Base-by-base conservation (phyloP, 2,113 vertebrate genomes). In the Mesocricetus auratus region DNA sequence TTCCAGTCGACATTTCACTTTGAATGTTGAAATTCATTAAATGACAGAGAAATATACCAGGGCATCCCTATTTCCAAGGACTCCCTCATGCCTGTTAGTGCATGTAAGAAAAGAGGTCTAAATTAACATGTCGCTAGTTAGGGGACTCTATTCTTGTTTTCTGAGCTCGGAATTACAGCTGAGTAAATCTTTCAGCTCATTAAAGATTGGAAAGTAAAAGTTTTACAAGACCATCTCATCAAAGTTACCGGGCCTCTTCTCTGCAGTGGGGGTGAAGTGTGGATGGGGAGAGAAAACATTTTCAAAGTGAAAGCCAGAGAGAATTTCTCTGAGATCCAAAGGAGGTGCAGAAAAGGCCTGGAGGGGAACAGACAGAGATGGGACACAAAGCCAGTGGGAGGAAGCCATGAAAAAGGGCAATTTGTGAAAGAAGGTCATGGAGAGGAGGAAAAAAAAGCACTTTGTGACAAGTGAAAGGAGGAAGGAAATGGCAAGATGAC, bases 181-280 rank as follows among this genome's bases (percentile, higher is more conserved):
- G 78, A 98, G 97, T 98, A 99, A 99, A 98, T 98, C 98, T 98
- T 98, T 97, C 97, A 98, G 98, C 97, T 98, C 98, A 99, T 98
- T 98, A 98, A 98, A 98, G 97, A 95, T 68, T 95, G 88, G 91
- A 98, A 0, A 88, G 98, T 97, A 98, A 98, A 98, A 98, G 96
- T 98, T 98, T 97, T 98, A 98, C 74, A 85, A 98, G 96, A 96
- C 96, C 95, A 98, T 98, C 98, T 98, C 97, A 97, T 96, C 94
- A 98, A 95, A 96, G 96, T 97, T 96, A 96, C 96, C 89, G 96
- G 98, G 97, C 97, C 98, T 98, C 93, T 97, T 95, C 94, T 97
- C 86, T 98, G 97, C 87, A 42, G 96, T 93, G 96, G 93, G 90
- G 64, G 95, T 90, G 71, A 93, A 96, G 56, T 87, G 74, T 47